phyloP scores from a whole-genome alignment of 2,113 vertebrate genomes.

The Sprattus sprattus region DNA sequence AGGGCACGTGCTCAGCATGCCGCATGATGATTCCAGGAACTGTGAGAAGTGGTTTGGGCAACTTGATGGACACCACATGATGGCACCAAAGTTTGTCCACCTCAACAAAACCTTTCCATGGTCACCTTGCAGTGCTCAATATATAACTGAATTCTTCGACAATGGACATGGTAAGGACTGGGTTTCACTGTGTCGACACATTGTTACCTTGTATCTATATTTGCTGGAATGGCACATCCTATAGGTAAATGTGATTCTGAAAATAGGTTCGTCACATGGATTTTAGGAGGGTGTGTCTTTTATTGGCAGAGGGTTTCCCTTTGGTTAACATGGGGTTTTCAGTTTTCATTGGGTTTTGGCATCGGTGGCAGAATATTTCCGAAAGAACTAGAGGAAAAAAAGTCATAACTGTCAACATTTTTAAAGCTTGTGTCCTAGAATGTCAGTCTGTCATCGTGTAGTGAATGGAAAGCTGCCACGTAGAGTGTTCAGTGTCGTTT shows the following conservation, averaged over 20 bases:
- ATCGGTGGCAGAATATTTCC: conserved; percentile 22
- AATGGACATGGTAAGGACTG: conserved; percentile 81
- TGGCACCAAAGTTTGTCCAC: conserved; percentile 86
- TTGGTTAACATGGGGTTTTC: conserved; percentile 33
- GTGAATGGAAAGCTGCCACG: conserved; percentile 45
- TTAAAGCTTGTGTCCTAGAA: conserved; percentile 34
- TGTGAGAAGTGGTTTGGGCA: conserved; percentile 84
- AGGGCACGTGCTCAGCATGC: conserved; percentile 97
- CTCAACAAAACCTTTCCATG: conserved; percentile 87
- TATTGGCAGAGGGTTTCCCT: conserved; percentile 32
- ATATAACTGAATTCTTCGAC: conserved; percentile 94
- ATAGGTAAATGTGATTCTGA: background rate
- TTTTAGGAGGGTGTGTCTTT: conserved; percentile 23
- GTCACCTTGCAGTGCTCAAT: conserved; percentile 92
- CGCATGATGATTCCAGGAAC: conserved; percentile 91
- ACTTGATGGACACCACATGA: conserved; percentile 81
- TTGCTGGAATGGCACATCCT: background rate
- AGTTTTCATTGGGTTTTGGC: conserved; percentile 39
- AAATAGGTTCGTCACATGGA: conserved; percentile 2
- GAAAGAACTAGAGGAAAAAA: conserved; percentile 15
- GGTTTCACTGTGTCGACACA: conserved; percentile 1
- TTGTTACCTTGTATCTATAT: conserved; percentile 7
- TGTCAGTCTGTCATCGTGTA: conserved; percentile 31
- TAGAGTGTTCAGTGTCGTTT: conserved; percentile 37
- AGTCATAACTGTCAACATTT: conserved; percentile 36